Percentiles rank a stretch among this genome's conserved stretches.
Conservation (phyloP, 2,113 vertebrate species). For the Neotoma lepida region DNA sequence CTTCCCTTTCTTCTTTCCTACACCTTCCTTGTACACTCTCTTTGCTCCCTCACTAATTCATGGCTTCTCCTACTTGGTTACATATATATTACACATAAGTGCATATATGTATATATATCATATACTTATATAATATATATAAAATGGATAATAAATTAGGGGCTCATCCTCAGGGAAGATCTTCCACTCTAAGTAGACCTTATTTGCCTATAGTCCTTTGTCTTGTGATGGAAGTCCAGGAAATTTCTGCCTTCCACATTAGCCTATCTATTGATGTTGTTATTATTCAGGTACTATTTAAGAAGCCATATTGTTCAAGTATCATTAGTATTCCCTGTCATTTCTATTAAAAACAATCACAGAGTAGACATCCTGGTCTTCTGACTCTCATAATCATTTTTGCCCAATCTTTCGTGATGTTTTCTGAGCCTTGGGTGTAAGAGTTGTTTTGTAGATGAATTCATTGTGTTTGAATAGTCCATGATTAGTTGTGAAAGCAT, state of each 20-base stretch:
- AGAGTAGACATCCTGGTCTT: background rate
- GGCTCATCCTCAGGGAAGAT: background rate
- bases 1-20: background rate
- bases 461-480: background rate
- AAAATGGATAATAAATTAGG: background rate
- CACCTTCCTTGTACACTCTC: background rate
- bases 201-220: background rate
- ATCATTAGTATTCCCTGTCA: background rate
- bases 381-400: background rate
- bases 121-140: background rate
- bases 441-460: background rate
- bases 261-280: background rate
- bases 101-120: background rate
- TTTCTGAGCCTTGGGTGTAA: background rate
- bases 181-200: background rate
- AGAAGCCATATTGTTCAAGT: background rate
- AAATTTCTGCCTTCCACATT: background rate
- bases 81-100: background rate
- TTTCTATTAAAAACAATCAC: background rate
- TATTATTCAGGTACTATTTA: background rate
- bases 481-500: background rate
- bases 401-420: background rate
- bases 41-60: background rate
- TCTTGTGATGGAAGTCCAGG: background rate
- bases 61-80: background rate